Percentiles rank a stretch among this genome's conserved stretches.
phyloP scores from a whole-genome alignment of 2,797 vertebrate species.

The Agapornis canus region DNA sequence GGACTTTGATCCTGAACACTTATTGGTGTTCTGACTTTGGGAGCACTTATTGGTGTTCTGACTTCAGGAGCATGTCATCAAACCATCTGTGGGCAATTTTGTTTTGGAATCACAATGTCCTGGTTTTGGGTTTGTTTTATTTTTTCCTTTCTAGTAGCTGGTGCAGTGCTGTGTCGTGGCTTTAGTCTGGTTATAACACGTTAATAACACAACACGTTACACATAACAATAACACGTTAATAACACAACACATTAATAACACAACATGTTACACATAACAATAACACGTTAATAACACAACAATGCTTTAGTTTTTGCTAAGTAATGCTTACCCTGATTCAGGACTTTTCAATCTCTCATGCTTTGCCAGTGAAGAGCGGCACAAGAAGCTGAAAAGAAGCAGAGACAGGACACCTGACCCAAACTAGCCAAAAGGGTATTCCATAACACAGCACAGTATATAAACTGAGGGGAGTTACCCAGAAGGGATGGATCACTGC shows the following conservation, averaged over 20 bases:
- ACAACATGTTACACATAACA: too few species aligned
- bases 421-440: not conserved
- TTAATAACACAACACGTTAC: not conserved
- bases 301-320: not conserved
- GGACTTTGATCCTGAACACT: not conserved
- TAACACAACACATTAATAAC: not conserved
- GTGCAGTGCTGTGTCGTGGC: not conserved
- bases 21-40: not conserved
- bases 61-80: not conserved
- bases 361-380: not conserved
- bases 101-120: not conserved
- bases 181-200: not conserved
- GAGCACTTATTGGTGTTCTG: not conserved
- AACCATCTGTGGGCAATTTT: not conserved
- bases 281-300: not conserved
- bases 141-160: not conserved
- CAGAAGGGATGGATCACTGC: not conserved
- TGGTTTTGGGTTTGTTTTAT: not conserved
- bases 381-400: not conserved
- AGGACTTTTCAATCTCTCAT: not conserved
- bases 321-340: not conserved
- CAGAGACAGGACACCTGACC: not conserved
- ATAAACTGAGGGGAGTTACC: not conserved
- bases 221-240: too few species aligned
- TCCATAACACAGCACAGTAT: not conserved